phyloP scores from a whole-genome alignment of 2,888 invertebrate genomes.

The Caenorhabditis zanzibari region DNA sequence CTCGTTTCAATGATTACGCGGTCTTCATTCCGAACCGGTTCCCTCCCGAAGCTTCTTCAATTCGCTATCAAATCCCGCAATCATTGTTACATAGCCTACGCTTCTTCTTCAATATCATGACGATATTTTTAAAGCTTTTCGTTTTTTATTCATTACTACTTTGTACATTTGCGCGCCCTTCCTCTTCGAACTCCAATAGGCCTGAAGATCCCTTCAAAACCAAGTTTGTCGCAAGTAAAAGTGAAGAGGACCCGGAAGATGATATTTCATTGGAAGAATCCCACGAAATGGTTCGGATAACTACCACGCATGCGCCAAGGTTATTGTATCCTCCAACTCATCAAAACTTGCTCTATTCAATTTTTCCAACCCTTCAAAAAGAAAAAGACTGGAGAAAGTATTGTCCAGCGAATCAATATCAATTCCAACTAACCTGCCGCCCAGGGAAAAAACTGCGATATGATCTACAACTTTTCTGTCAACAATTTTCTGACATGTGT shows the following conservation, averaged over 20 bases:
- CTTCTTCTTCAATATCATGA: background rate
- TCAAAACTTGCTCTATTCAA: conserved; percentile 74
- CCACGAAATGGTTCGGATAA: conserved; percentile 31
- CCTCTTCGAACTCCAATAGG: conserved; percentile 1
- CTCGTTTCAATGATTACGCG: background rate
- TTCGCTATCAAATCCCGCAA: no score
- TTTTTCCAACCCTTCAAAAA: conserved; percentile 76
- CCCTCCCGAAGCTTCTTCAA: no score
- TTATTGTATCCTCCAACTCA: conserved; percentile 49
- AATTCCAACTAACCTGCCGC: conserved; percentile 78
- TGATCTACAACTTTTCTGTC: conserved; percentile 80
- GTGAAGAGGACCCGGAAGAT: conserved; percentile 43
- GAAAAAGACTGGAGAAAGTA: conserved; percentile 76
- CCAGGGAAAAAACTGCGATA: conserved; percentile 80
- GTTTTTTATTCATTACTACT: conserved; percentile 23
- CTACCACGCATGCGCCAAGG: conserved; percentile 27
- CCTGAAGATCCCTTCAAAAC: conserved; percentile 63
- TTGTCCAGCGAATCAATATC: conserved; percentile 79
- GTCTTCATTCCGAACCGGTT: background rate
- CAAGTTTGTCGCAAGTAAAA: conserved; percentile 48
- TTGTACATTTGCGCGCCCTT: background rate
- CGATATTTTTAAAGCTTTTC: background rate
- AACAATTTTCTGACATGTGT: conserved; percentile 78
- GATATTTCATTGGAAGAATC: conserved; percentile 60
- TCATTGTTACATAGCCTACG: no score